Evolutionary conservation across 2,797 vertebrate genomes (phyloP).

Genomic region (Notolepis coatsorum): DNA sequence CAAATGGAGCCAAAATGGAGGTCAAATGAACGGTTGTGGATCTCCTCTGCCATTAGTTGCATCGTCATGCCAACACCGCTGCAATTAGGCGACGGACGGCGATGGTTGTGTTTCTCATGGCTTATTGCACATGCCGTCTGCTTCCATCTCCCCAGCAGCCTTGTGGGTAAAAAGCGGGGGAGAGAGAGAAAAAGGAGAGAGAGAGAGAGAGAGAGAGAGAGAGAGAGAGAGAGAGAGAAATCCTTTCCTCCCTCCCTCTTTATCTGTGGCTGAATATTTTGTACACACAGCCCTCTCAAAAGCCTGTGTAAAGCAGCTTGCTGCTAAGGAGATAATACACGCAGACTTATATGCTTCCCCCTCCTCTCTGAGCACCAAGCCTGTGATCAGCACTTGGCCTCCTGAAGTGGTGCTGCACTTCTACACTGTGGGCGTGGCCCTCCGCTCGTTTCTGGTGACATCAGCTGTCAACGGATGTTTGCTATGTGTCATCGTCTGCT

Average conservation of each 20-base stretch:
- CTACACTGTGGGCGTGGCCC: constrained; percentile 11
- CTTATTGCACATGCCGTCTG: constrained; percentile 48
- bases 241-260: constrained; percentile 35
- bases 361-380: constrained; percentile 33
- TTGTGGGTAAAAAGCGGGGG: constrained; percentile 27
- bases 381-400: constrained; percentile 52
- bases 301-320: constrained; percentile 58
- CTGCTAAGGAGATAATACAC: constrained; percentile 60
- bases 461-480: not conserved
- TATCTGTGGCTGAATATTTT: constrained; percentile 56
- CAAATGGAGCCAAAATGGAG: constrained; percentile 27
- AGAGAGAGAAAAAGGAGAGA: constrained; percentile 7
- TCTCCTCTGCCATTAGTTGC: constrained; percentile 44
- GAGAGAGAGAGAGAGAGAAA: not conserved
- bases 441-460: constrained; percentile 5
- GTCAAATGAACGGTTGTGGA: constrained; percentile 17
- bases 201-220: constrained; percentile 16
- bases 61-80: constrained; percentile 21
- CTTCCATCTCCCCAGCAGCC: constrained; percentile 24
- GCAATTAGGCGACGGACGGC: constrained; percentile 53
- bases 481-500: not conserved
- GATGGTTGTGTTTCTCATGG: constrained; percentile 39
- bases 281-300: constrained; percentile 37
- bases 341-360: constrained; percentile 35
- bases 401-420: constrained; percentile 27